Percentiles rank a stretch among this genome's conserved stretches.
phyloP scores from a whole-genome alignment of 2,113 vertebrate genomes.

The Eubucco bourcierii region DNA sequence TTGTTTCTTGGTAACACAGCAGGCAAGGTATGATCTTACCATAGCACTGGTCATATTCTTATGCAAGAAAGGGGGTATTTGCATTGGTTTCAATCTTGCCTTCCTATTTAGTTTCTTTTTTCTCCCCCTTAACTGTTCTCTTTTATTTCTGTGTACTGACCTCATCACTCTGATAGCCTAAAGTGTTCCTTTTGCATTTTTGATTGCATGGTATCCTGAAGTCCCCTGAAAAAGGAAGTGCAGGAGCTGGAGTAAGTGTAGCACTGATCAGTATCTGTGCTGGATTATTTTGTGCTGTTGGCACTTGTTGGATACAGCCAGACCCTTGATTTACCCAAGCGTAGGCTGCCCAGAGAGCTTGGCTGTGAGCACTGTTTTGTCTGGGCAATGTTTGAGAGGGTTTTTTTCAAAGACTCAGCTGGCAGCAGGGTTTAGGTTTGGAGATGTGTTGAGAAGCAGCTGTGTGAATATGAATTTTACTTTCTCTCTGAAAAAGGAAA shows the following conservation, averaged over 20 bases:
- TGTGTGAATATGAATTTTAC: neutral
- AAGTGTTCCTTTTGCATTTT: neutral
- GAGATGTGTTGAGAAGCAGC: neutral
- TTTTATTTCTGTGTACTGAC: neutral
- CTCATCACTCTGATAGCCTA: neutral
- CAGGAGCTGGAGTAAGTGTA: neutral
- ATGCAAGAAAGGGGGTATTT: neutral
- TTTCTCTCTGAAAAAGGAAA: neutral
- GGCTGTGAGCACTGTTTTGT: neutral
- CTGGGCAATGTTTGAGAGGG: neutral
- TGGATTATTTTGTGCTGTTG: neutral
- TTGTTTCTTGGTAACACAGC: neutral
- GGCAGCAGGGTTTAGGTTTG: neutral
- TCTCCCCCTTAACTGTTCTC: neutral
- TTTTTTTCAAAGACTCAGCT: neutral
- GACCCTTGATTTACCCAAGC: neutral
- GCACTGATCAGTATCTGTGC: neutral
- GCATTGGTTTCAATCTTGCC: neutral
- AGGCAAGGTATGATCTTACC: neutral
- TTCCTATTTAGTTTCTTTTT: neutral
- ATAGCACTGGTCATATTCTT: too few species aligned
- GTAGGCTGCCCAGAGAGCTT: neutral
- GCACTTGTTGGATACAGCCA: rapidly evolving
- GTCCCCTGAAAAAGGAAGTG: neutral
- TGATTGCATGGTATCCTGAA: neutral